Evolutionary conservation across 1,140 invertebrate species (phyloP), one percentile per base, ranked within the genome.

Genomic region (Drosophila funebris): DNA sequence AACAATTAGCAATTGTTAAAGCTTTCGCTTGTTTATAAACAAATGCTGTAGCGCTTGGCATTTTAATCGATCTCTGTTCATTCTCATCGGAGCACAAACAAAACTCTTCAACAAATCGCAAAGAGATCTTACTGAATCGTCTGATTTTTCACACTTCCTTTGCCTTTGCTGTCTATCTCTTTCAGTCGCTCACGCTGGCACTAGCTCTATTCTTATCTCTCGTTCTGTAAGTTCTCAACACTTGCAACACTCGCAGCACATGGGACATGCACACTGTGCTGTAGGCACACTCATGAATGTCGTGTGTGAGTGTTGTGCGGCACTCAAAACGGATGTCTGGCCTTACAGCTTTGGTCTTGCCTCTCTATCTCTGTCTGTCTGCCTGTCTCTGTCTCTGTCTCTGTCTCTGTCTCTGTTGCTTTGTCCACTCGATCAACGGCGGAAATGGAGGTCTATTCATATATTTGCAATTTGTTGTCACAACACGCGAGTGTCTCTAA

Each of bases 381-480:
- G n/a, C n/a, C 48, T 18, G 41, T 63, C 46, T 14, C 18, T 39
- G 20, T 67, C 56, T 58, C 52, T n/a, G 52, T 56, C 58, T 62
- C 24, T 37, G 43, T 29, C 33, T 33, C n/a, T 27, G 37, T 57
- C 54, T 69, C 63, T 39, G 27, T 56, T 24, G 27, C 44, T 16
- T 37, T 57, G 63, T 69, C 63, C 53, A 63, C 73, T 61, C 56
- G 69, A 76, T 73, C 57, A 62, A 48, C 57, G 56, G 52, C 74
- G 74, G 74, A 76, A 76, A 76, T 73, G 70, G 54, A 76, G 64
- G 70, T 52, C 74, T 73, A 68, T 73, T 72, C 43, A 60, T 75
- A 67, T 36, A 36, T 36, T 41, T 41, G 37, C 37, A 41, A 46
- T 46, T 46, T 46, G 44, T 46, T 46, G 44, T 46, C 44, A 44